Evolutionary conservation across 2,888 invertebrate species (phyloP), one percentile per base, ranked within the genome.

Genomic region (Zele albiditarsus): DNA sequence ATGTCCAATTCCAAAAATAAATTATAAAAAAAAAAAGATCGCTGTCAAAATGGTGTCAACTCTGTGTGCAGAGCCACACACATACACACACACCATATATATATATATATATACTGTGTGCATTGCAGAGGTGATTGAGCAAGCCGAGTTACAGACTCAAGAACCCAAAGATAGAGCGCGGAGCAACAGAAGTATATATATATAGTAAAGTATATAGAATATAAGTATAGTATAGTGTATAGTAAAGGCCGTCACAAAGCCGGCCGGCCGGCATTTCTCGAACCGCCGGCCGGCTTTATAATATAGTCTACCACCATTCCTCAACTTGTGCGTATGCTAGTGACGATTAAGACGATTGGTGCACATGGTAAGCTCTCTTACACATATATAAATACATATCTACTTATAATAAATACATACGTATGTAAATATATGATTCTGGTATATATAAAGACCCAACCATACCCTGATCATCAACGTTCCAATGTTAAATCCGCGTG

Each of bases 151-250:
- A 53, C 53, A 1, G 23, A 53, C 71, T 77, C 76, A 73, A 60
- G 73, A 73, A 73, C 77, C 75, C 71, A 71, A 71, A 71, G 71
- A 71, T 71, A 71, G 71, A 60, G 53, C 8, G 53, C 46, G 8
- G 2, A 38, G 20, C 53, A 53, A n/a, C 20, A 20, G 2, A 4
- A 20, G 20, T 53, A 46, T 53, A 53, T 20, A 53, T 23, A 53
- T 53, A 20, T 53, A 20, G 6, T 53, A 8, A 8, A 8, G 49
- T 53, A 20, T 46, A 46, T 46, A 46, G 12, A 38, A 38, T 14
- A 46, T 14, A 46, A n/a, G n/a, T 46, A 46, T n/a, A 46, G 46
- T 46, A 46, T 12, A 46, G 16, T 16, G 46, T 46, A 46, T 3
- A 46, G 46, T 46, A 20, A 38, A 53, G 20, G 8, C 20, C 53